Conservation (phyloP, 1,140 invertebrate species). For the Lithobius niger region DNA sequence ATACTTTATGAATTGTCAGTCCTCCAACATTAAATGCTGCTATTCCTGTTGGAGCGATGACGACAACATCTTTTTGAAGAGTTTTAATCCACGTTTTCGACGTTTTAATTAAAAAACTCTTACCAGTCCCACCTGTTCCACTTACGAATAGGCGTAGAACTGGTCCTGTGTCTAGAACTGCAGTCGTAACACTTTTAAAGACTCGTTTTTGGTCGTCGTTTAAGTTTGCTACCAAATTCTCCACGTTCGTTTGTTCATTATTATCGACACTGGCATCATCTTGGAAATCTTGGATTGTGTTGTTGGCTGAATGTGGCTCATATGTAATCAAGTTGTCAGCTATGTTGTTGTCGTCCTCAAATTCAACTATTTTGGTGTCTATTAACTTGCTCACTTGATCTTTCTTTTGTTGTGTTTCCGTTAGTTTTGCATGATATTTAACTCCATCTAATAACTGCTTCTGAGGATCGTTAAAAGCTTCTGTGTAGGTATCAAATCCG, state of each 20-base stretch:
- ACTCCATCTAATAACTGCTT: not conserved
- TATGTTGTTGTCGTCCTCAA: no score
- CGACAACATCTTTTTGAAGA: slow-evolving; percentile 8
- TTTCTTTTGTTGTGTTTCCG: not conserved
- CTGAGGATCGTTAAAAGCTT: not conserved
- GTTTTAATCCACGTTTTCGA: not conserved
- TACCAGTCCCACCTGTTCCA: slow-evolving; percentile 5
- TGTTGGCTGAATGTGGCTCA: not conserved
- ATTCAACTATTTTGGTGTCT: no score
- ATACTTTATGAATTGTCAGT: slow-evolving; percentile 13
- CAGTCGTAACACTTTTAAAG: not conserved
- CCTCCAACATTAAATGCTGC: slow-evolving; percentile 13
- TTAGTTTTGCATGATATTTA: not conserved
- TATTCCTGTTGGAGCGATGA: slow-evolving; percentile 13
- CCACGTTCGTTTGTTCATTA: not conserved
- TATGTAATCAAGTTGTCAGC: not conserved
- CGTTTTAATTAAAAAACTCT: slow-evolving; percentile 8
- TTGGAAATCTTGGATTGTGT: not conserved
- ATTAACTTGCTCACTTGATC: not conserved
- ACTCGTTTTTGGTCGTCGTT: not conserved
- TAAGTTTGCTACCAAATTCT: not conserved
- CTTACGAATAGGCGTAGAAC: slow-evolving; percentile 4
- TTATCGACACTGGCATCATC: not conserved
- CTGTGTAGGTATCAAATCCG: not conserved
- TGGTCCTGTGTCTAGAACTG: not conserved